Evolutionary conservation across 2,888 invertebrate species (phyloP).

Genomic region (Limenitis camilla): DNA sequence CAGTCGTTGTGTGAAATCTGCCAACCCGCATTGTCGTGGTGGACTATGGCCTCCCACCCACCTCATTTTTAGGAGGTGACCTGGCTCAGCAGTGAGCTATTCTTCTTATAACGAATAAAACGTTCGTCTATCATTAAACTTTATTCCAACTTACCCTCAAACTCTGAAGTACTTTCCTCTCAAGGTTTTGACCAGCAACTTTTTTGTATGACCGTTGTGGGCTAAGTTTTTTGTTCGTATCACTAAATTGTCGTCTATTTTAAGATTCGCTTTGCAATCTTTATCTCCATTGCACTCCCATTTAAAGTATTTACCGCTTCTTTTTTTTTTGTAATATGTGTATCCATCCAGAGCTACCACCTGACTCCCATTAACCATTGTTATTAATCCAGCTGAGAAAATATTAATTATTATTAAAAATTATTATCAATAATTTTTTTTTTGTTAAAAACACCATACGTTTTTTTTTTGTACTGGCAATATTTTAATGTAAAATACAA

Average conservation of each 20-base stretch:
- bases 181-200: background rate
- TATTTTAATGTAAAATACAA: too few species aligned
- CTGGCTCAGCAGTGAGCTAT: too few species aligned
- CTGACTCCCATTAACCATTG: constrained; percentile 19
- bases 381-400: constrained; percentile 15
- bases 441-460: background rate
- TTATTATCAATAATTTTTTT: too few species aligned
- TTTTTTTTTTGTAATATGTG: constrained; percentile 19
- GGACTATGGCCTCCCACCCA: too few species aligned
- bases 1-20: too few species aligned
- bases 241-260: constrained; percentile 11
- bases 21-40: too few species aligned
- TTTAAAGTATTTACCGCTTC: constrained; percentile 1
- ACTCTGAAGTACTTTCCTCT: constrained; percentile 9
- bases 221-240: constrained; percentile 2
- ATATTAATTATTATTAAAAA: background rate
- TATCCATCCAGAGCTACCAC: constrained; percentile 17
- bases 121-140: background rate
- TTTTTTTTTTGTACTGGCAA: too few species aligned
- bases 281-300: constrained; percentile 17
- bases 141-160: background rate
- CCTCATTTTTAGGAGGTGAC: too few species aligned
- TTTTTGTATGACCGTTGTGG: constrained; percentile 10
- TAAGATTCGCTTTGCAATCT: constrained; percentile 12
- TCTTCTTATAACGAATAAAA: too few species aligned